These are phyloP conservation scores for Xyliphius kryptos DNA, from an alignment of 2,113 vertebrate genomes.

Conservation along the genomic window DNA sequence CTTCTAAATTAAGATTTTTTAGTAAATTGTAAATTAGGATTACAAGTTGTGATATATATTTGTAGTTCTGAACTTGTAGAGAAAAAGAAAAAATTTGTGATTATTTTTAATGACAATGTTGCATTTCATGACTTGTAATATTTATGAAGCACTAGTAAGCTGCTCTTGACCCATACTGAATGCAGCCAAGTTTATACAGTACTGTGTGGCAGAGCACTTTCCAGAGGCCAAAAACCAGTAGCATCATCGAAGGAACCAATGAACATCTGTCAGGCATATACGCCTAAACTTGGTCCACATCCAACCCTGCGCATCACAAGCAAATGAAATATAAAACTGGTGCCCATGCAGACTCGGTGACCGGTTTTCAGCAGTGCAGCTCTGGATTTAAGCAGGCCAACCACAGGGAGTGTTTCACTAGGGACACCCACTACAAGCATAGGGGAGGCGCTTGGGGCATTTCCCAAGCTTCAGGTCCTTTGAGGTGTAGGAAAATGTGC, in stretches of 20 bases:
- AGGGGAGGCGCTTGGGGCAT: slow-evolving; percentile 32
- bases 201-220: slow-evolving; percentile 66
- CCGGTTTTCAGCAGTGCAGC: slow-evolving; percentile 36
- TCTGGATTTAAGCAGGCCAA: slow-evolving; percentile 33
- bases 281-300: slow-evolving; percentile 54
- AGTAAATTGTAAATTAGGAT: slow-evolving; percentile 2
- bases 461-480: slow-evolving; percentile 23
- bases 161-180: slow-evolving; percentile 57
- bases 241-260: slow-evolving; percentile 53
- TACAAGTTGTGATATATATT: neutral
- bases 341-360: slow-evolving; percentile 44
- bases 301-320: slow-evolving; percentile 42
- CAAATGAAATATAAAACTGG: slow-evolving; percentile 52
- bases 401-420: slow-evolving; percentile 17
- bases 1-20: slow-evolving; percentile 13
- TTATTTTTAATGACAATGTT: too few species aligned
- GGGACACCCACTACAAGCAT: slow-evolving; percentile 9
- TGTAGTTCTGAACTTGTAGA: neutral
- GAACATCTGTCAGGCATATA: slow-evolving; percentile 69
- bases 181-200: slow-evolving; percentile 51
- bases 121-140: too few species aligned
- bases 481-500: slow-evolving; percentile 18
- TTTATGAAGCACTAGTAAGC: neutral
- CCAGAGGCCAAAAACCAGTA: slow-evolving; percentile 54
- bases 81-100: too few species aligned